Evolutionary conservation across 2,888 invertebrate species (phyloP).

Genomic region (Eupithecia subfuscata): DNA sequence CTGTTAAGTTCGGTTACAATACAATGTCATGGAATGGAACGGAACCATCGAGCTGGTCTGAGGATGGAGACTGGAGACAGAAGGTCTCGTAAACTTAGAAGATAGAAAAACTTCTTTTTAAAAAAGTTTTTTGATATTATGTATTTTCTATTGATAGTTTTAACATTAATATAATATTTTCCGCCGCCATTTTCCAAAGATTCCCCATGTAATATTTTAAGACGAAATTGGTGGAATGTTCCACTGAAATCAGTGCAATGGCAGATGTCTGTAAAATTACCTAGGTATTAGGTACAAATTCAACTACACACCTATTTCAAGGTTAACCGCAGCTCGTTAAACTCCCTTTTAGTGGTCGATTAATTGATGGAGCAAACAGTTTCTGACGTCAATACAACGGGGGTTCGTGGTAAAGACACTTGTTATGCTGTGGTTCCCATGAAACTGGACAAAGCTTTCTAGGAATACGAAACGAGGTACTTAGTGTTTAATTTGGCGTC

Average conservation of each 20-base stretch:
- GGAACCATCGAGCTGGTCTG: too few relatives aligned
- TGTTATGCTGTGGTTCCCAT: not conserved
- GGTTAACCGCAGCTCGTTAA: not conserved
- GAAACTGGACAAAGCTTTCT: not conserved
- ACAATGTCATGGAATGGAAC: too few relatives aligned
- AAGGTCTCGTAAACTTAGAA: too few relatives aligned
- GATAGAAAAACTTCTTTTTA: too few relatives aligned
- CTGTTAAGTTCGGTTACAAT: too few relatives aligned
- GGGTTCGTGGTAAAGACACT: not conserved
- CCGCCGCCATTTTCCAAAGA: not conserved
- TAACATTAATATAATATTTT: too few relatives aligned
- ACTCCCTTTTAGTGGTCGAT: not conserved
- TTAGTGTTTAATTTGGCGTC: not conserved
- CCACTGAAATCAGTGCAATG: not conserved
- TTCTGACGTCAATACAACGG: constrained; percentile 4
- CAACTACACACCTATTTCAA: not conserved
- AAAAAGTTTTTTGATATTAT: too few relatives aligned
- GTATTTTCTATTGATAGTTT: too few relatives aligned
- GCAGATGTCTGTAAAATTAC: not conserved
- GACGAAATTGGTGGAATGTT: not conserved
- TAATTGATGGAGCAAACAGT: constrained; percentile 10
- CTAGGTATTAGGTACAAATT: not conserved
- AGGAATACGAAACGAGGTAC: not conserved
- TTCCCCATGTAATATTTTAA: not conserved
- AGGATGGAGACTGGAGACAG: too few relatives aligned